Conservation (phyloP, 35 echinoderm and acorn worm genomes). For the Apostichopus californicus region DNA sequence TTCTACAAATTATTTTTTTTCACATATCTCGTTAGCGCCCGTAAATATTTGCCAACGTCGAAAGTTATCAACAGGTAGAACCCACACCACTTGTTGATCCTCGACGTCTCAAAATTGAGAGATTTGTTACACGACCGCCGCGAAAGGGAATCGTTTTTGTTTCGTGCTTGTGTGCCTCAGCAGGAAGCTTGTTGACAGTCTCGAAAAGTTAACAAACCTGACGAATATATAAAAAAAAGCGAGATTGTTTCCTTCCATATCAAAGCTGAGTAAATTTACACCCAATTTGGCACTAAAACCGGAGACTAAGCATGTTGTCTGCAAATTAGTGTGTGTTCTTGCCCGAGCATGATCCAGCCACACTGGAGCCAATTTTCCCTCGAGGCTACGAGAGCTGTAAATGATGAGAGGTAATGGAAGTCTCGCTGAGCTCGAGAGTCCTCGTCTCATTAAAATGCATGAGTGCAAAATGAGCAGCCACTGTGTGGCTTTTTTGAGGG, state of each 20-base stretch:
- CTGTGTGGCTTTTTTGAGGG: slow-evolving; percentile 25
- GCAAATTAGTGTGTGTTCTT: slow-evolving; percentile 48
- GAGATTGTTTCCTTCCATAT: slow-evolving; percentile 19
- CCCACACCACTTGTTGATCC: slow-evolving; percentile 4
- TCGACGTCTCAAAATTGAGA: neutral
- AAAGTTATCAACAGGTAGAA: neutral
- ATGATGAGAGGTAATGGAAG: slow-evolving; percentile 44
- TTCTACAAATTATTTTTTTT: too few species aligned
- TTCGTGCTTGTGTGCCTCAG: neutral
- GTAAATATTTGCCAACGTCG: too few species aligned
- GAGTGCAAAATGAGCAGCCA: slow-evolving; percentile 45
- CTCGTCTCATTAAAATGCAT: slow-evolving; percentile 51
- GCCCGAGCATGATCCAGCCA: slow-evolving; percentile 36
- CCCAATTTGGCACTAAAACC: slow-evolving; percentile 49
- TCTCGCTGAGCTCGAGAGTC: slow-evolving; percentile 31
- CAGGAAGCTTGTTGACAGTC: slow-evolving; percentile 41
- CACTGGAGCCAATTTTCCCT: slow-evolving; percentile 50
- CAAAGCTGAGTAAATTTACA: slow-evolving; percentile 52
- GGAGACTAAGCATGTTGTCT: slow-evolving; percentile 53
- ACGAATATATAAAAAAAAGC: neutral
- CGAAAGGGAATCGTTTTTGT: neutral
- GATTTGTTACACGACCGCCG: neutral
- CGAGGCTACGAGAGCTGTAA: slow-evolving; percentile 29
- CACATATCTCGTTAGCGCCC: too few species aligned
- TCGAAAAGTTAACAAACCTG: slow-evolving; percentile 29